Evolutionary conservation across 2,888 invertebrate genomes (phyloP).

Genomic region (Elegia similella): DNA sequence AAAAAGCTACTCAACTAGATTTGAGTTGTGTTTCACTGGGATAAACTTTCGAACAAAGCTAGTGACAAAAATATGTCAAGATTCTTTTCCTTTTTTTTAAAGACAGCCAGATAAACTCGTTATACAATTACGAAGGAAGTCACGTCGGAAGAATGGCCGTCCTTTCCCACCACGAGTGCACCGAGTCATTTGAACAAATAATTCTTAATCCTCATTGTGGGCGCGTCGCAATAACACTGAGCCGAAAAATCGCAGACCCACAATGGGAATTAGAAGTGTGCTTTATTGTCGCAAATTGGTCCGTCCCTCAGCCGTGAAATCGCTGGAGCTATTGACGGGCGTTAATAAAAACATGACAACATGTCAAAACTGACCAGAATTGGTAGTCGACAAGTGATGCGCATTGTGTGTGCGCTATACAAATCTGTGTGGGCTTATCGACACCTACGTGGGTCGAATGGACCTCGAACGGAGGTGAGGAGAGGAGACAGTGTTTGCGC

Average conservation of each 20-base stretch:
- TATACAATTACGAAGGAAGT: conserved; percentile 41
- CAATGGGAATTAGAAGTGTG: conserved; percentile 75
- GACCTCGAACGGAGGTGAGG: conserved; percentile 31
- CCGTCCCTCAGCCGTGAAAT: conserved; percentile 67
- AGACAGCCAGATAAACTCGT: conserved; percentile 32
- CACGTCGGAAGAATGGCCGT: conserved; percentile 46
- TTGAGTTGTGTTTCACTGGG: no score
- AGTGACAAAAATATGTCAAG: background rate
- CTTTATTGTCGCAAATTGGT: conserved; percentile 75
- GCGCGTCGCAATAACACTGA: conserved; percentile 66
- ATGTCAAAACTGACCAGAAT: conserved; percentile 80
- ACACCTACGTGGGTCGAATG: conserved; percentile 60
- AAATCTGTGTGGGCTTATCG: conserved; percentile 73
- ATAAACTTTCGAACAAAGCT: background rate
- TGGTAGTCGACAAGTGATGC: conserved; percentile 73
- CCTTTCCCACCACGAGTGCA: conserved; percentile 44
- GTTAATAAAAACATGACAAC: conserved; percentile 79
- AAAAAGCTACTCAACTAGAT: no score
- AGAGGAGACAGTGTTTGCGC: conserved; percentile 64
- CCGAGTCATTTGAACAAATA: conserved; percentile 74
- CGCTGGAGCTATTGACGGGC: conserved; percentile 58
- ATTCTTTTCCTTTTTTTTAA: background rate
- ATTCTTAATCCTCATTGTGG: conserved; percentile 70
- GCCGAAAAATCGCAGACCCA: conserved; percentile 61
- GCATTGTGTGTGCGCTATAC: conserved; percentile 64